These are phyloP conservation scores for Drosophila sordidula DNA, from an alignment of 2,888 invertebrate genomes.

Conservation along the genomic window DNA sequence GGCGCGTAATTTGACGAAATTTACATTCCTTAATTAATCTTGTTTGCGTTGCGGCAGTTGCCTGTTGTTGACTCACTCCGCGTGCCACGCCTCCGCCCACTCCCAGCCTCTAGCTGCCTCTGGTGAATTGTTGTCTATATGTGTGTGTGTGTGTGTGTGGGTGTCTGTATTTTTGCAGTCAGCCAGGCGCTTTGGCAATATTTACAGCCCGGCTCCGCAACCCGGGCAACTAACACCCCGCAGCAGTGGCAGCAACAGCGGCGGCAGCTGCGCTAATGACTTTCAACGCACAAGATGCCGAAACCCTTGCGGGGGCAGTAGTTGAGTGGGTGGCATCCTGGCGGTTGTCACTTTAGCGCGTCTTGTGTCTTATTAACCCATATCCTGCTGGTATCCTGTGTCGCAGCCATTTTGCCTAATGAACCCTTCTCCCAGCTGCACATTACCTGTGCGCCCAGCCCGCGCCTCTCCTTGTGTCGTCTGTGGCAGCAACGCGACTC, in stretches of 20 bases:
- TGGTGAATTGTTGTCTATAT: constrained; percentile 28
- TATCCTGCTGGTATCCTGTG: constrained; percentile 62
- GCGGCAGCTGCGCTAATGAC: constrained; percentile 60
- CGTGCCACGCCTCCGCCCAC: background rate
- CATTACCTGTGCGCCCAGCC: constrained; percentile 10
- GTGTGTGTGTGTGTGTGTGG: constrained; percentile 31
- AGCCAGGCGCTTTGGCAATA: constrained; percentile 52
- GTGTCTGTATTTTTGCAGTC: constrained; percentile 42
- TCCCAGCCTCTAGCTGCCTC: constrained; percentile 16
- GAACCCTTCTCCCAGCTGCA: constrained; percentile 63
- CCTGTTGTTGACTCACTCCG: constrained; percentile 63
- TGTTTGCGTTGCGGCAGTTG: constrained; percentile 80
- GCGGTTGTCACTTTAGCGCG: constrained; percentile 57
- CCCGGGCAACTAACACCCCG: constrained; percentile 55
- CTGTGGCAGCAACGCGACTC: constrained; percentile 28
- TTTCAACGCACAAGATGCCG: constrained; percentile 67
- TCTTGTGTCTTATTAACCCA: constrained; percentile 76
- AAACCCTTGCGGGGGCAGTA: constrained; percentile 7
- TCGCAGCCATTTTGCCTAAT: constrained; percentile 64
- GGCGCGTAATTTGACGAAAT: constrained; percentile 81
- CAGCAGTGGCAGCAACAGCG: constrained; percentile 4
- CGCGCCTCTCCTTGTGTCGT: constrained; percentile 6
- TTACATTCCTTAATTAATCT: constrained; percentile 84
- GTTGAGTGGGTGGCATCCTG: constrained; percentile 1
- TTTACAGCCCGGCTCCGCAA: constrained; percentile 30